Evolutionary conservation across 1,140 invertebrate genomes (phyloP), one percentile per base, ranked within the genome.

Genomic region (Conus betulinus): DNA sequence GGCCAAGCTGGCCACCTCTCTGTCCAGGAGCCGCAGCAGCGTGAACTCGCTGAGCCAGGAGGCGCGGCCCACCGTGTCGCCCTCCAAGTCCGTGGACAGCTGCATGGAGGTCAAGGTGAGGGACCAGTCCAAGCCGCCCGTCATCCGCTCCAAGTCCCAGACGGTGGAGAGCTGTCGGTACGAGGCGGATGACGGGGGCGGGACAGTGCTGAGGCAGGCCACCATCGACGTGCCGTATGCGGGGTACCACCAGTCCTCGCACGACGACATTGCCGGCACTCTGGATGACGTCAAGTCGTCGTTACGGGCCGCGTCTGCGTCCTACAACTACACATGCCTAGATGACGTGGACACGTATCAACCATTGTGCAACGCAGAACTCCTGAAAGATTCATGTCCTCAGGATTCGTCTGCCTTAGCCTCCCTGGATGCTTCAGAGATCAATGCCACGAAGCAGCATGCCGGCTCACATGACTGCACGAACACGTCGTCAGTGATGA

Each of bases 1-100:
- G 39, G 90, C 88, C 39, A 90, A 90, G 39, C 87, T 90, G 39
- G 88, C 90, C 15, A 88, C 90, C 13, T 78, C 85, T 4, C 53
- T 87, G 20, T 87, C 85, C 7, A 39, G 85, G 20, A 87, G 85
- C n/a, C 85, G 85, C 74, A 87, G 71, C 71, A 87, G 71, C 52
- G 53, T 87, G 17, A 74, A 51, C 25, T 53, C 85, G 23, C 8
- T 55, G 63, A 79, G 74, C 74, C 71, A 57, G 39, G 74, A 76
- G 8, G 67, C 67, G 6, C 25, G 20, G 20, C 8, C 67, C 71
- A n/a, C 10, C 3, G 67, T 87, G 39, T 78, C 85, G 2, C 53
- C 85, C 20, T 76, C 85, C n/a, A 79, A 74, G 85, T 87, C 85
- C 6, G 51, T 79, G 52, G 85, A 87, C 85, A 87, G 85, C 85